phyloP scores from a whole-genome alignment of 2,113 vertebrate species.

The Pristiophorus japonicus region DNA sequence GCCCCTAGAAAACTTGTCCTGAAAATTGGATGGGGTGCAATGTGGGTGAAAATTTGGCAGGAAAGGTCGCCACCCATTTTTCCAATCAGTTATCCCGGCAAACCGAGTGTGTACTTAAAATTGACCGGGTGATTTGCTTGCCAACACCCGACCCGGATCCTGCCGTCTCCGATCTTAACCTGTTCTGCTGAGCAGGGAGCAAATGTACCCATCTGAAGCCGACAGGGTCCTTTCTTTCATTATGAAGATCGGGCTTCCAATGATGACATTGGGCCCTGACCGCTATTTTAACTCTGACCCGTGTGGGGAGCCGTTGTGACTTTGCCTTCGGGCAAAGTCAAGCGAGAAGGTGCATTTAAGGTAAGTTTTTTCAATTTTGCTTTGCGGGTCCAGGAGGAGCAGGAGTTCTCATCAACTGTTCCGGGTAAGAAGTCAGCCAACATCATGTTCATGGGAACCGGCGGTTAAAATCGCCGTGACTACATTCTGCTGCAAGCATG shows the following conservation, averaged over 20 bases:
- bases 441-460: too few relatives aligned
- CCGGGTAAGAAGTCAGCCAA: too few relatives aligned
- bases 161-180: not conserved
- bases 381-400: not conserved
- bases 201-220: not conserved
- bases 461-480: not conserved
- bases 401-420: not conserved
- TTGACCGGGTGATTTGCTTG: not conserved
- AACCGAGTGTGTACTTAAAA: not conserved
- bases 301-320: too few relatives aligned
- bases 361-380: too few relatives aligned
- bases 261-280: not conserved
- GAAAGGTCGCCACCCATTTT: not conserved
- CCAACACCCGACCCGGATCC: not conserved
- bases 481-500: not conserved
- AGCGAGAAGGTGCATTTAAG: not conserved
- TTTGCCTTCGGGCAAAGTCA: too few relatives aligned
- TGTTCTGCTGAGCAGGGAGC: not conserved
- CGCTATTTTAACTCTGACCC: not conserved
- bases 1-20: not conserved
- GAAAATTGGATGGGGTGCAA: not conserved
- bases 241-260: not conserved
- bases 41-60: not conserved
- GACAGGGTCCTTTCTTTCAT: not conserved
- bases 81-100: not conserved